Evolutionary conservation across 1,140 invertebrate species (phyloP).

Genomic region (Arctopsyche grandis): DNA sequence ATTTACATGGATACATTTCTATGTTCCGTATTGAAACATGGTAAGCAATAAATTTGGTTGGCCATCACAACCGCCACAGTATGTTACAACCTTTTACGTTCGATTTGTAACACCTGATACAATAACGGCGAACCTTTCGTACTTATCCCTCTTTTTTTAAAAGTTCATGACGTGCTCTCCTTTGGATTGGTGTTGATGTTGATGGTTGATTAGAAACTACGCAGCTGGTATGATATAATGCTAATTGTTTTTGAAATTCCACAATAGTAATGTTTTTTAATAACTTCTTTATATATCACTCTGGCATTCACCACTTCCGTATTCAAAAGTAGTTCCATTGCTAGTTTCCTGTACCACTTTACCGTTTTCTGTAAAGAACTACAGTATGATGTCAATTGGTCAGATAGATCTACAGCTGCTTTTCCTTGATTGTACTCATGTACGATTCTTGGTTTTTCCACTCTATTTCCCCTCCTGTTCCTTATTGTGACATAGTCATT

Average conservation of each 20-base stretch:
- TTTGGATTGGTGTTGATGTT: background rate
- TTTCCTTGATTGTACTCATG: constrained; percentile 53
- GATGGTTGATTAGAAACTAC: background rate
- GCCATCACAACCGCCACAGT: constrained; percentile 23
- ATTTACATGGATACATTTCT: too few relatives aligned
- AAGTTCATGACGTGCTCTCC: background rate
- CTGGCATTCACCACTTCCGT: constrained; percentile 50
- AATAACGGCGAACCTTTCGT: constrained; percentile 19
- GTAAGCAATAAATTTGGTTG: constrained; percentile 10
- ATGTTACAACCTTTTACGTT: constrained; percentile 13
- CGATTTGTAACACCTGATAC: constrained; percentile 17
- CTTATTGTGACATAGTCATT: constrained; percentile 25
- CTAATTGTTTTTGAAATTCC: background rate
- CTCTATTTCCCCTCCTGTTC: constrained; percentile 26
- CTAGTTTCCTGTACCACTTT: constrained; percentile 57
- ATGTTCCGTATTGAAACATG: constrained; percentile 29
- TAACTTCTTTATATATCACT: background rate
- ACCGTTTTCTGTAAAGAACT: constrained; percentile 44
- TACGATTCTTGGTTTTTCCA: constrained; percentile 52
- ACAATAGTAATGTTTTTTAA: background rate
- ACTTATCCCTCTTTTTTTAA: constrained; percentile 25
- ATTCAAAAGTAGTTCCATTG: constrained; percentile 55
- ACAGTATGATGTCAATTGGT: constrained; percentile 49
- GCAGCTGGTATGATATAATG: constrained; percentile 15
- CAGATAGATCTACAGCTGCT: constrained; percentile 46